Conservation (phyloP, 1,140 invertebrate species). For the Brachionus asplanchnoidis region DNA sequence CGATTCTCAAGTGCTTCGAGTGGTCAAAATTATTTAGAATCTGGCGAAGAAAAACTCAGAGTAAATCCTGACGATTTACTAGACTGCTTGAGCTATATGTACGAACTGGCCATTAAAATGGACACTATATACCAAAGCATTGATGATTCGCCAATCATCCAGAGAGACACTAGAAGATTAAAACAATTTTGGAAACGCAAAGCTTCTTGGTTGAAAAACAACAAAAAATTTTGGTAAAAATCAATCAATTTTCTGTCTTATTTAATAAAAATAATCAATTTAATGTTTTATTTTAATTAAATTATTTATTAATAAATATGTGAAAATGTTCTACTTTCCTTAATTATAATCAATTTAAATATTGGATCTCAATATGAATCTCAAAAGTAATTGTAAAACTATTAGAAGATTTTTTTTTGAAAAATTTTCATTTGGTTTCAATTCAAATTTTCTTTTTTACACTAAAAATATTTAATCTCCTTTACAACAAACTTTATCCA, state of each 20-base stretch:
- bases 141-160: background rate
- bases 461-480: no score
- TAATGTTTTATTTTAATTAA: background rate
- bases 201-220: background rate
- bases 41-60: background rate
- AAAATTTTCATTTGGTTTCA: no score
- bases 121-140: background rate
- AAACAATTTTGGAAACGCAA: slow-evolving; percentile 37
- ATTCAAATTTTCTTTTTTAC: no score
- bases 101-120: background rate
- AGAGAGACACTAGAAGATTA: background rate
- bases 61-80: background rate
- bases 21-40: background rate
- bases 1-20: background rate
- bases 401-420: no score
- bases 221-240: slow-evolving; percentile 30
- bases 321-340: no score
- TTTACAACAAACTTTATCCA: no score
- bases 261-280: background rate
- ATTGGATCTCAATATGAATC: no score
- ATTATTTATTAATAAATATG: background rate
- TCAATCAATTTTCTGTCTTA: background rate
- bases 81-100: background rate
- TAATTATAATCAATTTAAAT: no score
- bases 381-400: no score